A percentile compares a stretch with the other conserved stretches of the same genome.
phyloP scores from a whole-genome alignment of 2,113 vertebrate genomes.

The Zosterops pallidus region DNA sequence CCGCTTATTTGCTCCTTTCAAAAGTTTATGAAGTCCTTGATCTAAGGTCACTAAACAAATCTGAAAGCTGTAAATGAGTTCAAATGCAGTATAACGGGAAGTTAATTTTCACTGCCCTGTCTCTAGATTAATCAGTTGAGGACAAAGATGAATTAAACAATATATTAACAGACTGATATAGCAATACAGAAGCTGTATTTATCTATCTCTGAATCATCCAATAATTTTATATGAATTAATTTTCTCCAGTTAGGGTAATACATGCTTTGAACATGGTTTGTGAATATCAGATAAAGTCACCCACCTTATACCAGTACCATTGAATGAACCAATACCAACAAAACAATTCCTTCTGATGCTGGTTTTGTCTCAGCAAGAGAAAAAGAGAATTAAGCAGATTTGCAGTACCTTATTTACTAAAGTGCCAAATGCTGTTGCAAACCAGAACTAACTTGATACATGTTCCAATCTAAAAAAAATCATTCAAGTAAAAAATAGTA shows the following conservation, averaged over 20 bases:
- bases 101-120: constrained; percentile 69
- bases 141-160: constrained; percentile 69
- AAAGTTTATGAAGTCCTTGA: constrained; percentile 52
- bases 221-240: constrained; percentile 11
- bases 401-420: neutral
- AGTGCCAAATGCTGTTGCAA: neutral
- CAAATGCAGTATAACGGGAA: constrained; percentile 16
- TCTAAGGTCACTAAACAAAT: constrained; percentile 46
- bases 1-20: constrained; percentile 23
- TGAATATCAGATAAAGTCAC: constrained; percentile 28
- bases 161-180: constrained; percentile 14
- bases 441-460: constrained; percentile 10
- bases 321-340: neutral
- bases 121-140: constrained; percentile 52
- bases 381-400: constrained; percentile 34
- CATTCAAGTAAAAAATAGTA: neutral
- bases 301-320: neutral
- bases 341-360: neutral
- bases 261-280: neutral
- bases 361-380: neutral
- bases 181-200: constrained; percentile 50
- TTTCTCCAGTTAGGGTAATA: constrained; percentile 45
- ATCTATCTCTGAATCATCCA: constrained; percentile 36
- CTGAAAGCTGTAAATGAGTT: constrained; percentile 23
- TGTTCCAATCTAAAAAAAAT: neutral